Conservation (phyloP, 2,888 invertebrate species). For the Pachycephus smyrnensis region DNA sequence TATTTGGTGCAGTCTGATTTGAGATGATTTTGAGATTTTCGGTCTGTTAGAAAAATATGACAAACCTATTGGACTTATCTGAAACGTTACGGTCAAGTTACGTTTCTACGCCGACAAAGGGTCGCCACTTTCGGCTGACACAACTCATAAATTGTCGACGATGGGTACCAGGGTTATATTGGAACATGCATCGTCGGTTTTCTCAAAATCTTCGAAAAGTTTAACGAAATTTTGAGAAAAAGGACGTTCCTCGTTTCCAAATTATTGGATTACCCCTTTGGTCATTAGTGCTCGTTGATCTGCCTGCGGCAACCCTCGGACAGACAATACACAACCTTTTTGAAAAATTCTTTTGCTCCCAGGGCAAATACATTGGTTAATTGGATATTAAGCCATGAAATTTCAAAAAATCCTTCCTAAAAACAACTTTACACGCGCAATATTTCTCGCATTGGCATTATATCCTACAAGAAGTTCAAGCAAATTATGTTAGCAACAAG, state of each 20-base stretch:
- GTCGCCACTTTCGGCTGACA: constrained; percentile 19
- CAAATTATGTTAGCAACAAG: neutral
- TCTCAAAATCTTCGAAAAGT: neutral
- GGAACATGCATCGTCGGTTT: constrained; percentile 2
- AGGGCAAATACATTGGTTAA: neutral
- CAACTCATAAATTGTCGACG: constrained; percentile 20
- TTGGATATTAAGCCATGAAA: neutral
- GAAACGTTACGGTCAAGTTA: constrained; percentile 19
- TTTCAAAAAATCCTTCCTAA: neutral
- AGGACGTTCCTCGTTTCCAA: neutral
- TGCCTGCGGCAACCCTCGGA: neutral
- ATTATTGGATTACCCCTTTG: constrained; percentile 5
- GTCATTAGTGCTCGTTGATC: constrained; percentile 2
- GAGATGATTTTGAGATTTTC: neutral
- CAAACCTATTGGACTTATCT: constrained; percentile 17
- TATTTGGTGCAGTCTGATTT: constrained; percentile 21
- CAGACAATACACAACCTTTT: neutral
- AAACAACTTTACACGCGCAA: neutral
- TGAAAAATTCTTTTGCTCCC: neutral
- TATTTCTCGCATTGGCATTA: neutral
- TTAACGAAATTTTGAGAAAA: neutral
- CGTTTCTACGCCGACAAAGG: constrained; percentile 21
- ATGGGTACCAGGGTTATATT: constrained; percentile 1
- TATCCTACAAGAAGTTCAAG: neutral
- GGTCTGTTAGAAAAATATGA: constrained; percentile 19